A percentile compares a stretch with the other conserved stretches of the same genome.
Evolutionary conservation across 2,888 invertebrate species (phyloP).

Genomic region (Habrosyne pyritoides): DNA sequence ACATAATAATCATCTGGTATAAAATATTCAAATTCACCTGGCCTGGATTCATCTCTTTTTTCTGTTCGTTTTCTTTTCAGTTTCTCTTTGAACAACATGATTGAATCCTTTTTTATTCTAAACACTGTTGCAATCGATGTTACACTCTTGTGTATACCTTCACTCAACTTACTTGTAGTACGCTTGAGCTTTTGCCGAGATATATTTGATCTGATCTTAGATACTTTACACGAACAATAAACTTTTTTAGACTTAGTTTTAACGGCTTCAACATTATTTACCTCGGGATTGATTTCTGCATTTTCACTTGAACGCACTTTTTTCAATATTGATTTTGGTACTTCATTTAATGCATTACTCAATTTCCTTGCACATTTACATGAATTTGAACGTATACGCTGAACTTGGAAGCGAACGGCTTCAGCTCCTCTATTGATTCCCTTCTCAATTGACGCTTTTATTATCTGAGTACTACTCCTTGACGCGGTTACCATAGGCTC

Average conservation of each 20-base stretch:
- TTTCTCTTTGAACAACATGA: conserved; percentile 43
- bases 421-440: conserved; percentile 24
- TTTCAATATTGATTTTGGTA: background rate
- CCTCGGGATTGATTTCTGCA: background rate
- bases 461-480: conserved; percentile 24
- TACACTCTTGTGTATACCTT: conserved; percentile 25
- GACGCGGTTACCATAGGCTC: conserved; percentile 20
- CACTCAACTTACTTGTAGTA: conserved; percentile 23
- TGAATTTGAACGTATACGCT: conserved; percentile 15
- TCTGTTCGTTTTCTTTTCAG: conserved; percentile 32
- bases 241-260: conserved; percentile 22
- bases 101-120: conserved; percentile 49
- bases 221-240: conserved; percentile 20
- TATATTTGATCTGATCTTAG: conserved; percentile 16
- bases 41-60: conserved; percentile 21
- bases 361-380: background rate
- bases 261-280: conserved; percentile 11
- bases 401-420: conserved; percentile 27
- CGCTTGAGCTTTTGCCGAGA: conserved; percentile 28
- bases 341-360: background rate
- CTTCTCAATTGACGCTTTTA: conserved; percentile 20
- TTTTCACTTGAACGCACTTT: conserved; percentile 12
- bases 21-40: conserved; percentile 27
- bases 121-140: conserved; percentile 26
- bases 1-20: background rate